Percentiles rank a stretch among this genome's conserved stretches.
Evolutionary conservation across 2,888 invertebrate genomes (phyloP).

Genomic region (Alentia gelatinosa): DNA sequence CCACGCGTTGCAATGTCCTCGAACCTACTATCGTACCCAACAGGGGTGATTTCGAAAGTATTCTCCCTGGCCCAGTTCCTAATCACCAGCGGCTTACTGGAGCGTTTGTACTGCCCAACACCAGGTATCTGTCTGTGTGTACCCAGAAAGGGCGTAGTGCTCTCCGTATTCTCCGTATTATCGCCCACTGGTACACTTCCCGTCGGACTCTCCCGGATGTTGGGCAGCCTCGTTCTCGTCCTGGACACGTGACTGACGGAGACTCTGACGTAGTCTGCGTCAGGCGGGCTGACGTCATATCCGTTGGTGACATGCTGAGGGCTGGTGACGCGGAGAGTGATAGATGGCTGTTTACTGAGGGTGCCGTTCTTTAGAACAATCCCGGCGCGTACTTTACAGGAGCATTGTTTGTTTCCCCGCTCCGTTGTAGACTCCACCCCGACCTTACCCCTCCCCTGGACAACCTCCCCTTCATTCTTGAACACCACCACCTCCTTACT

Average conservation of each 20-base stretch:
- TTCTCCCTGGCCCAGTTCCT: constrained; percentile 8
- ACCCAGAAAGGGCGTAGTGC: constrained; percentile 6
- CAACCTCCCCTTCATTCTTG: neutral
- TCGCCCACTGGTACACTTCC: neutral
- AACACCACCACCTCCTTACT: neutral
- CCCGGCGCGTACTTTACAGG: neutral
- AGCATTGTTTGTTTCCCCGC: neutral
- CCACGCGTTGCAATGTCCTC: neutral
- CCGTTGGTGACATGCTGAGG: neutral
- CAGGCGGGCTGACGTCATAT: neutral
- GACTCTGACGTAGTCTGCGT: neutral
- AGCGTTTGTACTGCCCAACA: neutral
- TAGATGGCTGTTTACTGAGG: neutral
- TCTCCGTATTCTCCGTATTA: neutral
- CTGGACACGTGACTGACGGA: neutral
- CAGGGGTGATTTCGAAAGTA: constrained; percentile 46
- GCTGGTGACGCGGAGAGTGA: neutral
- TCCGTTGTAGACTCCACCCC: neutral
- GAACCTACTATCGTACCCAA: constrained; percentile 43
- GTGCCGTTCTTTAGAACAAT: neutral
- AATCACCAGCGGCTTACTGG: neutral
- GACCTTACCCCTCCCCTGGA: neutral
- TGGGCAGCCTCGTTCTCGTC: constrained; percentile 21
- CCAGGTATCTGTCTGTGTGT: constrained; percentile 8
- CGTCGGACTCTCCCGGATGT: neutral